A percentile compares a stretch with the other conserved stretches of the same genome.
Evolutionary conservation across 2,888 invertebrate genomes (phyloP).

Genomic region (Ctena decussata): DNA sequence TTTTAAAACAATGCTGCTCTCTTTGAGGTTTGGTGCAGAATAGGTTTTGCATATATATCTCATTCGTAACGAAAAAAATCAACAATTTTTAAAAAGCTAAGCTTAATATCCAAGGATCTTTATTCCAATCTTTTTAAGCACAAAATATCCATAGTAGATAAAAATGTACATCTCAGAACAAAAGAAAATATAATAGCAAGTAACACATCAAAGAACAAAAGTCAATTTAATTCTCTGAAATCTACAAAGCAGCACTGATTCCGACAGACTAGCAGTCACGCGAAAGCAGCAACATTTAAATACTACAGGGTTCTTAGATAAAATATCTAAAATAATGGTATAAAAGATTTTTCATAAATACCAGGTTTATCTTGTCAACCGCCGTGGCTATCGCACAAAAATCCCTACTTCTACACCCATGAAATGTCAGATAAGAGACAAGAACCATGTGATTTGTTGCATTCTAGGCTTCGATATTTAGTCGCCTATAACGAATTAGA

Average conservation of each 20-base stretch:
- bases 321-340: constrained; percentile 12
- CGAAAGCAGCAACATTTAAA: constrained; percentile 11
- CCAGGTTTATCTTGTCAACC: constrained; percentile 21
- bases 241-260: background rate
- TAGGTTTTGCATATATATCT: too few relatives aligned
- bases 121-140: background rate
- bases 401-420: constrained; percentile 21
- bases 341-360: constrained; percentile 31
- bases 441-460: constrained; percentile 7
- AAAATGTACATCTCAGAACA: background rate
- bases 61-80: too few relatives aligned
- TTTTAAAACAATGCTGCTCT: too few relatives aligned
- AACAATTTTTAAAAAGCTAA: too few relatives aligned
- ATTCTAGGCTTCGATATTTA: background rate
- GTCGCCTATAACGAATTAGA: constrained; percentile 10
- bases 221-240: background rate
- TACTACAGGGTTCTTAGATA: constrained; percentile 6
- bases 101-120: too few relatives aligned
- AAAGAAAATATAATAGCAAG: background rate
- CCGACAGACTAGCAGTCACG: background rate
- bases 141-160: background rate
- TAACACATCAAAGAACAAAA: background rate
- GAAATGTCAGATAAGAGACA: constrained; percentile 15
- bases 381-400: constrained; percentile 13
- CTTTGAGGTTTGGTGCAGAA: too few relatives aligned